Percentiles rank a stretch among this genome's conserved stretches.
These are phyloP conservation scores for Danionella dracula DNA, from an alignment of 2,797 vertebrate species.

Conservation along the genomic window DNA sequence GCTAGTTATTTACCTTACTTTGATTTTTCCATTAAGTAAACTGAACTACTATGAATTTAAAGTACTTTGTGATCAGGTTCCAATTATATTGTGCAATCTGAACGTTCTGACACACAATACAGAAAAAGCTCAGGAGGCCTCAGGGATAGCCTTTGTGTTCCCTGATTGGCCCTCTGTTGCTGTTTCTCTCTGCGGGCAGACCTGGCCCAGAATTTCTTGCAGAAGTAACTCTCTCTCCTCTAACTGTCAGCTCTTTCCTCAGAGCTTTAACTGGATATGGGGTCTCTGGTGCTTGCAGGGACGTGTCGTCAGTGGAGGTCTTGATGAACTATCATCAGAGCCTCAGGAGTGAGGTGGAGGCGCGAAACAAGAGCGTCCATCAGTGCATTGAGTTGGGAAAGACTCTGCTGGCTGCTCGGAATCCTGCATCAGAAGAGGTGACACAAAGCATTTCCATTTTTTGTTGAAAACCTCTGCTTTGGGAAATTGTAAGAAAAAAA, in stretches of 20 bases:
- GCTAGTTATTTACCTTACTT: no score
- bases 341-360: conserved; percentile 87
- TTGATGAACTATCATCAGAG: conserved; percentile 94
- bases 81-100: no score
- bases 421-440: conserved; percentile 86
- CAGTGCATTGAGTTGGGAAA: conserved; percentile 90
- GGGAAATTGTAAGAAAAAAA: no score
- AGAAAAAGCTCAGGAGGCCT: not conserved
- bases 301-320: conserved; percentile 89
- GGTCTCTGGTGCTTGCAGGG: conserved; percentile 64
- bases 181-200: conserved; percentile 1
- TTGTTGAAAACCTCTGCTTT: not conserved
- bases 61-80: no score
- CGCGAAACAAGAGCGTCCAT: conserved; percentile 69
- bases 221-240: conserved; percentile 25
- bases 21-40: no score
- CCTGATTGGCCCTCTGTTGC: conserved; percentile 8
- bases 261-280: conserved; percentile 41
- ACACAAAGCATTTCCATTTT: not conserved
- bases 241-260: conserved; percentile 35
- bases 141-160: not conserved
- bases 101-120: no score
- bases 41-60: no score
- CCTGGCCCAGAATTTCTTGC: conserved; percentile 4
- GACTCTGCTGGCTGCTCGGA: conserved; percentile 78